Base-by-base conservation (phyloP, 2,113 vertebrate species). In the Picathartes gymnocephalus region DNA sequence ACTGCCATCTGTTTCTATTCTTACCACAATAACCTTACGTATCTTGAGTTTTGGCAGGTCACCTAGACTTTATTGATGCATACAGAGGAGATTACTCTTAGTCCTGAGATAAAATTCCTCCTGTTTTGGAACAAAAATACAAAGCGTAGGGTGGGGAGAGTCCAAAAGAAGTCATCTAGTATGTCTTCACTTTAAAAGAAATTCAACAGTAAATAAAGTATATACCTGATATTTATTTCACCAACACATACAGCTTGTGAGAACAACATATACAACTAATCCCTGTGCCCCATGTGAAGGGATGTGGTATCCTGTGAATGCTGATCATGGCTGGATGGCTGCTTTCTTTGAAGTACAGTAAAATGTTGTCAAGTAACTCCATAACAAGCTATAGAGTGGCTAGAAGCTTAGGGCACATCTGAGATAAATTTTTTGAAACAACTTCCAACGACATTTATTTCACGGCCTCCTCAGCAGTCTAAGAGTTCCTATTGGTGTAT, bases 21-120 rank as follows among this genome's bases (percentile, higher is more conserved):
- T 81, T 87, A 47, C 56, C 30, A 58, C 51, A 93, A 39, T 73
- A 86, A 86, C 45, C 25, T 77, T 69, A 83, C 15, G 48, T 35
- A 73, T 86, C 40, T 51, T 88, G 54, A 74, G 64, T 86, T 84
- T 71, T 96, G 87, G 39, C 92, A 95, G 93, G 93, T 96, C 93
- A 94, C 40, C 44, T 58, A 66, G 69, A 86, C 64, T 77, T 92
- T 70, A 33, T 9, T 78, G 51, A 42, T 81, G 47, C 72, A 57
- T 72, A 53, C 16, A 83, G 51, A 86, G 11, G 7, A 47, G 53
- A 64, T 79, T 82, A 78, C 24, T 79, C 68, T 31, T 37, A 79
- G 66, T 53, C 13, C 30, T 60, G 53, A 88, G 56, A 44, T 58
- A 92, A 86, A 93, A 65, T 20, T 86, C 39, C 18, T 74, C 25